Evolutionary conservation across 2,797 vertebrate species (phyloP).

Genomic region (Mormyrops boulengeri): DNA sequence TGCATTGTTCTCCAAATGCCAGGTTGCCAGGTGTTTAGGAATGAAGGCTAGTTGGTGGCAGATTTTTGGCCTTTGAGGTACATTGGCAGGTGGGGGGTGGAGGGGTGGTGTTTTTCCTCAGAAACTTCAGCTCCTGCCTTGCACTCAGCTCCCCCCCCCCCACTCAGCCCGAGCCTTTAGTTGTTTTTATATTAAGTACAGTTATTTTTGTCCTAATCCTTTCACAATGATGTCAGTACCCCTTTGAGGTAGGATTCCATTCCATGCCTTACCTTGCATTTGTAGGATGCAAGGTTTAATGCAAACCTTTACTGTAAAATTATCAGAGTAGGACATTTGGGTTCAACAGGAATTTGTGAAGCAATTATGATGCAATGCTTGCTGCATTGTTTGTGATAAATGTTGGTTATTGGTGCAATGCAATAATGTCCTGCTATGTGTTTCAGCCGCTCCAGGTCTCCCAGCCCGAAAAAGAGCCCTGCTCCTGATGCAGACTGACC

Average conservation of each 20-base stretch:
- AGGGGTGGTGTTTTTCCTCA: neutral
- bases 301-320: neutral
- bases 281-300: neutral
- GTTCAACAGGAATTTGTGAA: neutral
- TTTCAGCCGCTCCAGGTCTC: constrained; percentile 68
- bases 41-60: constrained; percentile 14
- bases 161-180: neutral
- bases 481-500: constrained; percentile 53
- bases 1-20: neutral
- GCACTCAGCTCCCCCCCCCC: neutral
- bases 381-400: neutral
- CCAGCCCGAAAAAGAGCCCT: constrained; percentile 56
- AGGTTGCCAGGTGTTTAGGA: neutral
- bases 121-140: neutral
- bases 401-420: neutral
- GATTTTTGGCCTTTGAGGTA: neutral
- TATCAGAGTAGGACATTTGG: neutral
- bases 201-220: neutral
- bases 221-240: neutral
- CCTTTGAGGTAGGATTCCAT: neutral
- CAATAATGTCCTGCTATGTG: constrained; percentile 40
- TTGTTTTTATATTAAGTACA: neutral
- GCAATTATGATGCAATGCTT: neutral
- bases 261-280: neutral
- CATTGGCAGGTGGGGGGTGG: neutral